Evolutionary conservation across 1,140 invertebrate species (phyloP), one percentile per base, ranked within the genome.

Genomic region (Orius laevigatus): DNA sequence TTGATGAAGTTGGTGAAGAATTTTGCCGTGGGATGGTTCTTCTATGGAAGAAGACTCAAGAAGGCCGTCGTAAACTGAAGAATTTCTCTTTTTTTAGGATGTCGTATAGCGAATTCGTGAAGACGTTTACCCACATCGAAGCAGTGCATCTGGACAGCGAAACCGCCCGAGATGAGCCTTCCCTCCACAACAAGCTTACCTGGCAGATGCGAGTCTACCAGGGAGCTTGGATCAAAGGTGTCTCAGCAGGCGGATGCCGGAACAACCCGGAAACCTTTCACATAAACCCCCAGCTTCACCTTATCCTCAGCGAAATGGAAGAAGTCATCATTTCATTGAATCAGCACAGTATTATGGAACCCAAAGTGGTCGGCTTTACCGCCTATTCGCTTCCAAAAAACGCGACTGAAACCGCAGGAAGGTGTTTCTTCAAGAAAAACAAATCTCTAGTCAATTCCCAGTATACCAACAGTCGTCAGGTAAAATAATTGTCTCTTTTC

Each of bases 181-280:
- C 81, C 8, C 66, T 92, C 5, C 72, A 80, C 45, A 77, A 78
- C 50, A 84, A 85, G 56, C 72, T 71, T 38, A 78, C 78, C 0
- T 92, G 87, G 87, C 81, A 86, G 56, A 82, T 88, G 72, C 75
- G 79, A 55, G 70, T 86, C 56, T 85, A 82, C 58, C 81, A 88
- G 60, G 84, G 84, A 1, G 74, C 75, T n/a, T 93, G 88, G 88
- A 79, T 82, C 58, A 72, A 75, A 55, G 88, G 88, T 1, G 86
- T 92, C 1, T 82, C 85, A 0, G 87, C 88, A 2, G 89, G 89
- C 18, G 89, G 89, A 15, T 93, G 89, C 64, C 69, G 87, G 57
- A 92, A 93, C 65, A 84, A 88, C 65, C 75, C 81, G 61, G 84
- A 92, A 62, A 90, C 87, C 14, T 92, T 93, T 64, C 88, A 93